Evolutionary conservation across 92 coral and sea anemone genomes (phyloP), one percentile per base, ranked within the genome.

Genomic region (Phymanthus crucifer): DNA sequence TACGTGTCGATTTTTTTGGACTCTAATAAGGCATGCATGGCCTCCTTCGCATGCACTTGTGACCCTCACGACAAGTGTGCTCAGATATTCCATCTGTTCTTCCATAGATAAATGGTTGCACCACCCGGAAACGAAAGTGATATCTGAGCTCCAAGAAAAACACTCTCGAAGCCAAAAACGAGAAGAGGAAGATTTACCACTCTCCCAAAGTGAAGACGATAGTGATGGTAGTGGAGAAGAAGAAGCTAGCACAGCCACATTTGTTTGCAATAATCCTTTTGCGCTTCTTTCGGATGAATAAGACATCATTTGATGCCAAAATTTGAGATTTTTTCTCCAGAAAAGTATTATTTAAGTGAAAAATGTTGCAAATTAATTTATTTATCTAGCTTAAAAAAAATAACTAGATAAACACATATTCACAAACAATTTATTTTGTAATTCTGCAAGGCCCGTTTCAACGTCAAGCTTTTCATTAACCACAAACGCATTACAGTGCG

Each of bases 221-320:
- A 80, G 71, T 34, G 77, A 76, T 19, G 87, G 85, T 48, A 90
- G 87, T 66, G 86, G 89, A 32, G 91, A 91, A 32, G 86, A 80
- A 56, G 89, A 85, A 66, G 81, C 86, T 36, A 83, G 86, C 43
- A 88, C 87, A 43, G 82, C 82, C 4, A 78, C 80, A 40, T 43
- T 90, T 50, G 83, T 76, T 6, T 83, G 83, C 69, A 80, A 34
- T 7, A 95, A 95, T 54, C 92, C 98, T 21, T 95, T 86, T 77
- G 90, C 97, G 7, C 83, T 95, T 45, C 76, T 95, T 46, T 83
- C 91, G 23, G 93, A 92, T 86, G 98, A 93, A 73, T 90, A 65
- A 88, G n/a, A 19, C 5, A 21, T 7, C n/a, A 54, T 7, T 54
- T 45, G 26, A 19, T 21, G 64, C 27, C 11, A 3, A 54, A 54